Percentiles rank a stretch among this genome's conserved stretches.
These are phyloP conservation scores for Puffinus mauretanicus DNA, from an alignment of 2,113 vertebrate genomes.

Conservation along the genomic window DNA sequence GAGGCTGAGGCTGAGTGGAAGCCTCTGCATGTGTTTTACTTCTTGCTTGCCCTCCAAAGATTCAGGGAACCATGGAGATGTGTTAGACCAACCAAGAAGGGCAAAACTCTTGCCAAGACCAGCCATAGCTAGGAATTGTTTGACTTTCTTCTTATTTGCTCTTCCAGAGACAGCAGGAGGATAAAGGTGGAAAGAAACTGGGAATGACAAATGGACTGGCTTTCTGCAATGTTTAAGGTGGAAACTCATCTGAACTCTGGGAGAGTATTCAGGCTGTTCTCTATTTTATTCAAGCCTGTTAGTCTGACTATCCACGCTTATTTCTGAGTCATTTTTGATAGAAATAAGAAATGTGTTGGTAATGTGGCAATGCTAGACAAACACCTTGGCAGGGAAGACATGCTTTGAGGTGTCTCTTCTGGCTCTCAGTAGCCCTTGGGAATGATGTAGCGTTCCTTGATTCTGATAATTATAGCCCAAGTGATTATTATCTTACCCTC, in stretches of 20 bases:
- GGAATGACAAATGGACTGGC: not conserved
- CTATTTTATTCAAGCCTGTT: not conserved
- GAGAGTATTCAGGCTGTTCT: not conserved
- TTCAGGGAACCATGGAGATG: rapidly evolving
- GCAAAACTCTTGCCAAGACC: not conserved
- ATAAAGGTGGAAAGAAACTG: not conserved
- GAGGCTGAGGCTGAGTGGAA: not conserved
- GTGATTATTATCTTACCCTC: not conserved
- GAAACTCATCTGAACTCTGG: not conserved
- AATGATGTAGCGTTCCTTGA: not conserved
- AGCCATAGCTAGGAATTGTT: not conserved
- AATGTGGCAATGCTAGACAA: not conserved
- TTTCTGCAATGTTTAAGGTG: not conserved
- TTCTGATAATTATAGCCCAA: not conserved
- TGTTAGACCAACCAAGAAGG: not conserved
- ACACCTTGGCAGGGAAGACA: not conserved
- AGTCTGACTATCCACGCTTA: not conserved
- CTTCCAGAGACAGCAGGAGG: not conserved
- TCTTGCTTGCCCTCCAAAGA: not conserved
- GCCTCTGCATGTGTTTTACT: rapidly evolving
- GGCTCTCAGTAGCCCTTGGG: not conserved
- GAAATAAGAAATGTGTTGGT: not conserved
- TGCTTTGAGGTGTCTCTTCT: not conserved
- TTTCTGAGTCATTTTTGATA: not conserved
- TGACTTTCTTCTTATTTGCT: not conserved